phyloP scores from a whole-genome alignment of 2,113 vertebrate genomes.

The Cyprinodon variegatus region DNA sequence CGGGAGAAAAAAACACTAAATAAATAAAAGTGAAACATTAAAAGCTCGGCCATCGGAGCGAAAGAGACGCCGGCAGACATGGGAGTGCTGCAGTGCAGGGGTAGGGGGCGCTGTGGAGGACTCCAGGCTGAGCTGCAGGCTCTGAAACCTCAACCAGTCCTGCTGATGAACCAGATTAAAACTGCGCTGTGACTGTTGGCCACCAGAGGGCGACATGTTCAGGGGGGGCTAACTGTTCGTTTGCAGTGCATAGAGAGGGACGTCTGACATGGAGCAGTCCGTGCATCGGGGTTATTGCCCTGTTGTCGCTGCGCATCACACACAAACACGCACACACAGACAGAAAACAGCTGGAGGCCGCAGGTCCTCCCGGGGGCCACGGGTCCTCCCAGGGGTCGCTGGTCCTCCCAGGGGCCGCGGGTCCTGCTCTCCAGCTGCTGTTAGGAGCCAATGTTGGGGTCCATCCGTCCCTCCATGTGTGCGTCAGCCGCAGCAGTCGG shows the following conservation, averaged over 20 bases:
- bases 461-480: slow-evolving; percentile 27
- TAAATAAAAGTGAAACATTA: slow-evolving; percentile 44
- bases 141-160: slow-evolving; percentile 18
- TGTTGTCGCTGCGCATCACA: slow-evolving; percentile 45
- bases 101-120: not conserved
- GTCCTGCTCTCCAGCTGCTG: slow-evolving; percentile 15
- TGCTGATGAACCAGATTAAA: not conserved
- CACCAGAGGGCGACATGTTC: too few relatives aligned
- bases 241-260: slow-evolving; percentile 79
- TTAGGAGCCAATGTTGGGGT: slow-evolving; percentile 36
- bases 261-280: slow-evolving; percentile 49
- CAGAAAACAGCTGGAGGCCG: slow-evolving; percentile 30
- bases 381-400: too few relatives aligned
- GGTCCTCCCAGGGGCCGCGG: not conserved
- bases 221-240: slow-evolving; percentile 1
- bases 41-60: slow-evolving; percentile 49
- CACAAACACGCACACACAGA: slow-evolving; percentile 37
- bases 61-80: slow-evolving; percentile 12
- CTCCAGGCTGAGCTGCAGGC: slow-evolving; percentile 6
- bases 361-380: too few relatives aligned
- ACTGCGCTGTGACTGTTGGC: too few relatives aligned
- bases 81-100: slow-evolving; percentile 46
- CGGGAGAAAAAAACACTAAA: slow-evolving; percentile 48
- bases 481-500: slow-evolving; percentile 23
- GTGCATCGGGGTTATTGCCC: slow-evolving; percentile 70